Evolutionary conservation across 2,797 vertebrate genomes (phyloP).

Genomic region (Enteromius paludinosus): DNA sequence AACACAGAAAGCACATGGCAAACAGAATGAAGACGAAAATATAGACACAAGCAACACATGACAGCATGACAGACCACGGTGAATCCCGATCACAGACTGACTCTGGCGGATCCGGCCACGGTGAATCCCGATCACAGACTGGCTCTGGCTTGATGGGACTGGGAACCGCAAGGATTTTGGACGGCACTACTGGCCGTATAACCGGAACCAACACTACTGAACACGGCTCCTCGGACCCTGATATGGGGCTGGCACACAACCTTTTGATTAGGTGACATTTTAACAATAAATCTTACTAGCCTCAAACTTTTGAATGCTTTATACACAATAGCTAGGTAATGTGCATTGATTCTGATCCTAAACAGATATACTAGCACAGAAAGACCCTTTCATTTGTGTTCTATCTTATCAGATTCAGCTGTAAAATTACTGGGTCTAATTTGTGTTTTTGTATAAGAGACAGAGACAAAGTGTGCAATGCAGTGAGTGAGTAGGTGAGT

Average conservation of each 20-base stretch:
- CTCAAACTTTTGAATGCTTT: not conserved
- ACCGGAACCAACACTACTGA: no score
- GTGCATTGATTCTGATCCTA: constrained; percentile 50
- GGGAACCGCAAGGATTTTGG: no score
- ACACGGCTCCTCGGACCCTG: no score
- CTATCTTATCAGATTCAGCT: constrained; percentile 27
- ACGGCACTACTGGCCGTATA: no score
- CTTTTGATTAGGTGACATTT: not conserved
- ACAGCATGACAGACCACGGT: not conserved
- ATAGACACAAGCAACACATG: not conserved
- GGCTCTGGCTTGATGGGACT: no score
- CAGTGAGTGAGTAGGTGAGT: constrained; percentile 8
- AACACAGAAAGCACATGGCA: not conserved
- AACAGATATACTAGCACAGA: constrained; percentile 55
- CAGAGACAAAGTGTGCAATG: constrained; percentile 31
- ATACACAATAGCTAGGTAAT: not conserved
- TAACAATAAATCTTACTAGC: not conserved
- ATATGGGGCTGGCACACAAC: no score
- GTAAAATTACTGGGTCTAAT: not conserved
- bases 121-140: no score
- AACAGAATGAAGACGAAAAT: not conserved
- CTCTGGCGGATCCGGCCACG: no score
- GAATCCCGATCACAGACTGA: no score
- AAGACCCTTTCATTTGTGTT: constrained; percentile 39
- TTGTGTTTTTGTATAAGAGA: constrained; percentile 18